These are phyloP conservation scores for Malacosoma neustria DNA, from an alignment of 2,888 invertebrate species.

Conservation along the genomic window DNA sequence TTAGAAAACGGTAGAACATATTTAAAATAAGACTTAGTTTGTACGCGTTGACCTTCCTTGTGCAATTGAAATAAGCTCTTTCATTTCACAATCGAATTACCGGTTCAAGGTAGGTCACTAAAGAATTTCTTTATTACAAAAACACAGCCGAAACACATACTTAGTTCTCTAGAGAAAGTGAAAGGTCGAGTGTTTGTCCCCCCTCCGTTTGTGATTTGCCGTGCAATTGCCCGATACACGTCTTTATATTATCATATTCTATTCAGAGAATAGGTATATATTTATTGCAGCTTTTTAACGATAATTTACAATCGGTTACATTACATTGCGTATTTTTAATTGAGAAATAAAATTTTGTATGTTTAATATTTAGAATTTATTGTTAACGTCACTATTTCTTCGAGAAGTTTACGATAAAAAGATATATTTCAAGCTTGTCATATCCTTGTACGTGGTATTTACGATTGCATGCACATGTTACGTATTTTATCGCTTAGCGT, in stretches of 20 bases:
- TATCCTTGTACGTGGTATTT: no score
- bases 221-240: not conserved
- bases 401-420: no score
- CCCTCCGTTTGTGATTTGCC: conserved; percentile 22
- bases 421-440: no score
- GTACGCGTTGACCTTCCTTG: no score
- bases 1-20: no score
- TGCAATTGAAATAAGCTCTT: no score
- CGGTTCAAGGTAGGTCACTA: conserved; percentile 3
- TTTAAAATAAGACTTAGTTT: no score
- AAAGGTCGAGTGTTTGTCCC: conserved; percentile 44
- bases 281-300: not conserved
- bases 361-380: no score
- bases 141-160: conserved; percentile 25
- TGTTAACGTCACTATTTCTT: no score
- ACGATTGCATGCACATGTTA: no score
- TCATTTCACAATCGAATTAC: conserved; percentile 3
- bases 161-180: conserved; percentile 49
- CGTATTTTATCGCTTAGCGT: no score
- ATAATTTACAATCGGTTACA: not conserved
- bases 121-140: conserved; percentile 23
- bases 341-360: no score
- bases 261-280: not conserved
- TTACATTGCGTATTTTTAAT: not conserved
- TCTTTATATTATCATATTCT: not conserved